A percentile compares a stretch with the other conserved stretches of the same genome.
Evolutionary conservation across 2,113 vertebrate species (phyloP).

Genomic region (Cygnus buccinator): DNA sequence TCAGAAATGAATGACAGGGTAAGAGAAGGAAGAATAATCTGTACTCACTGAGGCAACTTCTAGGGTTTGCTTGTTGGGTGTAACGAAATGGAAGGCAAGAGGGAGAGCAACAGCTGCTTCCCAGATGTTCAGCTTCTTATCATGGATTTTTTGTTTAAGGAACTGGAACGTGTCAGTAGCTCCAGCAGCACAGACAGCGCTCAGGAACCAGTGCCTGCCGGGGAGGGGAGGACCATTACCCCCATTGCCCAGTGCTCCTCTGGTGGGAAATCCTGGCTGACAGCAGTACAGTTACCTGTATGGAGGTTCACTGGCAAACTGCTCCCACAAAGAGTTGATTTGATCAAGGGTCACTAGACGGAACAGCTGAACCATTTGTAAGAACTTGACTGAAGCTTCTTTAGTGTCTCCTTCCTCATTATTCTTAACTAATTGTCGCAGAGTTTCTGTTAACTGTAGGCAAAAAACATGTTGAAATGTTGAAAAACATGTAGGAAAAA

Average conservation of each 20-base stretch:
- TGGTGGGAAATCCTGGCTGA: neutral
- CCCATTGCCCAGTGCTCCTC: neutral
- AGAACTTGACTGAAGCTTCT: conserved; percentile 71
- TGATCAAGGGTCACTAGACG: conserved; percentile 67
- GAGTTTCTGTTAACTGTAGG: conserved; percentile 75
- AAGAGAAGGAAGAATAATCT: neutral
- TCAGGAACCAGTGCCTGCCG: conserved; percentile 82
- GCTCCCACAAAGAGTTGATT: conserved; percentile 78
- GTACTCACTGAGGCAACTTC: conserved; percentile 72
- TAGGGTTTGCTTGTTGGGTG: conserved; percentile 68
- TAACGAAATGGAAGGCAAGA: conserved; percentile 77
- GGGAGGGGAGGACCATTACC: neutral
- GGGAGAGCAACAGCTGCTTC: conserved; percentile 74
- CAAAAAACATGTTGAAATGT: neutral
- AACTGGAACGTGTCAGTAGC: conserved; percentile 79
- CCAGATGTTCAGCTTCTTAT: conserved; percentile 54
- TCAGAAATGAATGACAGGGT: neutral
- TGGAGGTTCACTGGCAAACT: conserved; percentile 27
- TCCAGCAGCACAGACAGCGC: conserved; percentile 75
- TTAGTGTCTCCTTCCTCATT: conserved; percentile 68
- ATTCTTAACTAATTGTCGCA: conserved; percentile 75
- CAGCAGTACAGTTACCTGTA: conserved; percentile 33
- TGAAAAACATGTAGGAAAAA: too few species aligned
- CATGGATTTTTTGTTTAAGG: conserved; percentile 77
- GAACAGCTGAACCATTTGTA: conserved; percentile 81